Conservation (phyloP, 2,888 invertebrate genomes). For the Lysandra coridon region DNA sequence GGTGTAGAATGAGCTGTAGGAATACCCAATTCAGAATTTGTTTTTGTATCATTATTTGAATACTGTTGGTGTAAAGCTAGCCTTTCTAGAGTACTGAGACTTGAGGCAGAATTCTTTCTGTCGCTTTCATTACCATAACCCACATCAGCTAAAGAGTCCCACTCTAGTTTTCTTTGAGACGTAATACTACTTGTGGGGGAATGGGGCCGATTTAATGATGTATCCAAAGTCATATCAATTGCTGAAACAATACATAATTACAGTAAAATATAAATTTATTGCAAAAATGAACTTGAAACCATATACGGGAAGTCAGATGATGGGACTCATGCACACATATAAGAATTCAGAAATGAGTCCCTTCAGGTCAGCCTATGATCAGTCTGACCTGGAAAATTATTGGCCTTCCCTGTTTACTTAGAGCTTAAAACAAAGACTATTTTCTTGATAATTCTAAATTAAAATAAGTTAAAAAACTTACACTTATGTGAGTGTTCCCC, state of each 20-base stretch:
- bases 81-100: constrained; percentile 82
- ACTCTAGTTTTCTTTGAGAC: constrained; percentile 88
- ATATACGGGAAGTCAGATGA: no score
- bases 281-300: not conserved
- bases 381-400: no score
- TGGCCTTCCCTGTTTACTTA: no score
- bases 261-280: not conserved
- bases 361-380: no score
- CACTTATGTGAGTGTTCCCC: constrained; percentile 69
- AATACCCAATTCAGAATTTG: constrained; percentile 56
- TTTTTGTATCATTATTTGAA: constrained; percentile 64
- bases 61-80: constrained; percentile 79
- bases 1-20: constrained; percentile 81
- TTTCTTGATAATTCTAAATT: no score
- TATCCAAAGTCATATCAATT: constrained; percentile 61
- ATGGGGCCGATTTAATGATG: constrained; percentile 66
- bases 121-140: constrained; percentile 85
- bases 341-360: no score
- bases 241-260: constrained; percentile 58
- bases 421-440: no score
- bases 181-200: constrained; percentile 89
- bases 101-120: constrained; percentile 70
- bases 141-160: constrained; percentile 94
- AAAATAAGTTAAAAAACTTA: constrained; percentile 47
- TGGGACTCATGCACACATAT: no score